Evolutionary conservation across 2,888 invertebrate genomes (phyloP).

Genomic region (Campopleginae sp.): DNA sequence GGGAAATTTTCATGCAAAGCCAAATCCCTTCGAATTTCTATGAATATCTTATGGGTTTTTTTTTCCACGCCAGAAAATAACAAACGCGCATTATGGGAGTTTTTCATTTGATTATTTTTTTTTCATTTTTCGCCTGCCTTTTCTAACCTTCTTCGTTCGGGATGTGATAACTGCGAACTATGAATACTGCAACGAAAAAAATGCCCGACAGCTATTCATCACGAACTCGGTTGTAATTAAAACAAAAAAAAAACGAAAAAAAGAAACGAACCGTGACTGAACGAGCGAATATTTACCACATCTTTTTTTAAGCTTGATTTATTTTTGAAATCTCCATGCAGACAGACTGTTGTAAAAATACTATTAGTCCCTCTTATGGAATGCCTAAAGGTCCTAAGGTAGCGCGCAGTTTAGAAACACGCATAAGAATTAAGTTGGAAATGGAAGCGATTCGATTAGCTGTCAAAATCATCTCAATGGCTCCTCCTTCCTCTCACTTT

Average conservation of each 20-base stretch:
- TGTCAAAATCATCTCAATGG: background rate
- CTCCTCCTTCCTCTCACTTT: background rate
- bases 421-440: background rate
- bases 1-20: conserved; percentile 3
- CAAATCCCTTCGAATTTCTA: background rate
- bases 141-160: background rate
- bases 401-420: background rate
- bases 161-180: background rate
- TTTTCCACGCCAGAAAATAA: background rate
- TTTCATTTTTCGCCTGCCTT: background rate
- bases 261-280: background rate
- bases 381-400: background rate
- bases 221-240: background rate
- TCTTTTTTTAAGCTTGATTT: background rate
- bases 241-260: background rate
- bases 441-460: background rate
- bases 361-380: background rate
- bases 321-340: background rate
- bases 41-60: background rate
- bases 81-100: background rate
- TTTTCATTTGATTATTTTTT: background rate
- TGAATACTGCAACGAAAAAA: background rate
- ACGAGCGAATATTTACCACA: background rate
- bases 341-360: background rate
- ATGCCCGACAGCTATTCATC: background rate